Evolutionary conservation across 1,140 invertebrate genomes (phyloP).

Genomic region (Calephelis nemesis): DNA sequence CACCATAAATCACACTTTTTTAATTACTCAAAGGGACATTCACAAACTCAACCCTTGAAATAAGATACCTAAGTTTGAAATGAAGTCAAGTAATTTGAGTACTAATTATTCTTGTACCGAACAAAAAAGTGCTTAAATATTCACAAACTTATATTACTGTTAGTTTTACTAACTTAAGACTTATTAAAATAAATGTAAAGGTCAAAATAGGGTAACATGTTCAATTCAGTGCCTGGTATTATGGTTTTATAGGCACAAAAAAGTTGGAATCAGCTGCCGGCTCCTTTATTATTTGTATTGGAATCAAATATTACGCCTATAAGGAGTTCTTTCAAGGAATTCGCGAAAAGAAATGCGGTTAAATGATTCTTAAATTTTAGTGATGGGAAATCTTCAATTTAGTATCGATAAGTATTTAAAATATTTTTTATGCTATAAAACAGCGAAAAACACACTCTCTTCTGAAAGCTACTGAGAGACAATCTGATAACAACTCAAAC

Average conservation of each 20-base stretch:
- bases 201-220: neutral
- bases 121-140: constrained; percentile 27
- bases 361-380: constrained; percentile 55
- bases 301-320: constrained; percentile 65
- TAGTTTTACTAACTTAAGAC: constrained; percentile 22
- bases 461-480: too few relatives aligned
- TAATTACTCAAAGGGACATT: constrained; percentile 52
- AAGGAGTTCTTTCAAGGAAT: constrained; percentile 59
- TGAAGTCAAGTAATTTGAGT: constrained; percentile 72
- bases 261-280: constrained; percentile 60
- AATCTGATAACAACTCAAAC: too few relatives aligned
- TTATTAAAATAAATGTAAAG: neutral
- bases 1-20: constrained; percentile 58
- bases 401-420: constrained; percentile 6
- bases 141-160: neutral
- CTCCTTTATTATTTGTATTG: constrained; percentile 55
- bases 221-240: neutral
- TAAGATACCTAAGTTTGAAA: constrained; percentile 50
- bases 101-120: constrained; percentile 57
- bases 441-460: too few relatives aligned
- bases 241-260: constrained; percentile 39
- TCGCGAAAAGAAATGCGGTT: constrained; percentile 66
- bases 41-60: constrained; percentile 49
- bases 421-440: too few relatives aligned
- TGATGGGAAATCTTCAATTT: constrained; percentile 21